A percentile compares a stretch with the other conserved stretches of the same genome.
phyloP scores from a whole-genome alignment of 2,113 vertebrate species.

The Ellobius talpinus region DNA sequence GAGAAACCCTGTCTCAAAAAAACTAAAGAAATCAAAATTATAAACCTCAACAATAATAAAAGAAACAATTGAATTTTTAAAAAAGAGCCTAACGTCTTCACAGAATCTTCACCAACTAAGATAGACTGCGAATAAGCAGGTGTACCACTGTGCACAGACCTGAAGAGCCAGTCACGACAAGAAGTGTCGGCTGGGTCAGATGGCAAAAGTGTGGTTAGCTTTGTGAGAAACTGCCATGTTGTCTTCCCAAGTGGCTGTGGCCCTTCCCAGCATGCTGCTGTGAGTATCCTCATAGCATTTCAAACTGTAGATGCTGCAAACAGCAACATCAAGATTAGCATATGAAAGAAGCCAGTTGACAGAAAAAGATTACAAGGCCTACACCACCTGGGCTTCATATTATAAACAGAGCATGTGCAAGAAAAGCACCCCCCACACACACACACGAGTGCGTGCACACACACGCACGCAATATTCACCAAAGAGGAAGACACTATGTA shows the following conservation, averaged over 20 bases:
- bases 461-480: too few species aligned
- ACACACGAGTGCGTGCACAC: accelerated
- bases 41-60: not conserved
- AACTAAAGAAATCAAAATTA: not conserved
- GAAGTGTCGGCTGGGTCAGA: not conserved
- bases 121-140: not conserved
- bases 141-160: not conserved
- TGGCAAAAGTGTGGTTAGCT: not conserved
- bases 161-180: not conserved
- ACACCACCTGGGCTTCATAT: not conserved
- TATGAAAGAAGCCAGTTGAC: not conserved
- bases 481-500: not conserved
- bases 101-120: not conserved
- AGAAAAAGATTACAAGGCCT: not conserved
- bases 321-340: not conserved
- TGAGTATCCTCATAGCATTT: not conserved
- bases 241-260: not conserved
- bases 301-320: not conserved
- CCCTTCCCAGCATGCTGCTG: not conserved
- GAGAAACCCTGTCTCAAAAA: not conserved
- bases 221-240: not conserved
- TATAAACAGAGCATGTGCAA: not conserved
- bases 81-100: not conserved
- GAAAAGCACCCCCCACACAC: not conserved
- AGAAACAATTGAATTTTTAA: not conserved